Base-by-base conservation (phyloP, 1,140 invertebrate species). In the Triops cancriformis region DNA sequence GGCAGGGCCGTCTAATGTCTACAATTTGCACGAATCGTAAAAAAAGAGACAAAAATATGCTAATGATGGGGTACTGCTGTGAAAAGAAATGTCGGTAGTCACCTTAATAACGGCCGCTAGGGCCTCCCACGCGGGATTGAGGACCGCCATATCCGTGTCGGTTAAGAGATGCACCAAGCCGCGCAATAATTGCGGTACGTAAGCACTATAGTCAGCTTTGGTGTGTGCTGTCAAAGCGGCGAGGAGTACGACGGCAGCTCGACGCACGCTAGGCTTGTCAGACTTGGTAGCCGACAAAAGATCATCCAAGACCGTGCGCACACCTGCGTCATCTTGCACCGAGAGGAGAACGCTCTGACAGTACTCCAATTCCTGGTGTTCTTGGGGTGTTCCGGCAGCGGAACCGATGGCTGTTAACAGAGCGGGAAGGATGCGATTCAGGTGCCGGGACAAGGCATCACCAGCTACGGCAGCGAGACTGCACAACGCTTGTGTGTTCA, bases 301-400 rank as follows among this genome's bases (percentile, higher is more conserved):
- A 79, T 94, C 93, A 84, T 97, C 94, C 85, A 98, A 92, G 9
- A 98, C 91, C 72, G 91, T 91, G 74, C 94, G 87, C 1, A 97
- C 91, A 27, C 95, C 96, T 72, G 90, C 89, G 82, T 97, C 93
- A 82, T 97, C 94, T 0, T 89, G 88, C 3, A 97, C 92, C 0
- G 97, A 96, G 79, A 98, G 85, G 73, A 99, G 90, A 7, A 99
- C 96, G 64, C 92, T 89, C 83, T 96, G 91, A 84, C 97, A 98
- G 72, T 74, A 45, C 74, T 75, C 72, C 27, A 80, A 79, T 81
- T 87, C 92, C 80, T 90, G 88, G 26, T 88, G 84, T 85, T 95
- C 93, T 76, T 90, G 87, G 7, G 89, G 86, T 18, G 90, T 90
- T 45, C 89, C 91, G 80, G 91, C 90, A 7, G 85, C 85, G 18